A percentile compares a stretch with the other conserved stretches of the same genome.
Evolutionary conservation across 2,797 vertebrate genomes (phyloP).

Genomic region (Oryzias dopingdopingensis): DNA sequence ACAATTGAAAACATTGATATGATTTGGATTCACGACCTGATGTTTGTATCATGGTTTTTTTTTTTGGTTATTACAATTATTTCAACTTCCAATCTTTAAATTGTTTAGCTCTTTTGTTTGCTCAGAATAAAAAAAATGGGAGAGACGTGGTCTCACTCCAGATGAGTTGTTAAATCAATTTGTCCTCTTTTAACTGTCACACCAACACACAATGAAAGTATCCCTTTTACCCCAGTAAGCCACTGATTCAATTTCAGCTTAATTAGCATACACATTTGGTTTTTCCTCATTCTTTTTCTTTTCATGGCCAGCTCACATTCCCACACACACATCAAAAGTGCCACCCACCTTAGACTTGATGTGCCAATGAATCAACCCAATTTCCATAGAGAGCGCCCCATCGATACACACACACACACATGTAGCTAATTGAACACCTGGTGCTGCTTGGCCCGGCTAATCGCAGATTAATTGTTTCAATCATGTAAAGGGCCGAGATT

Average conservation of each 20-base stretch:
- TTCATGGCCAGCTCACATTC: neutral
- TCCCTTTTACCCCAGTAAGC: conserved; percentile 19
- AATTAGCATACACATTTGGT: conserved; percentile 38
- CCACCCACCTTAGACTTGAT: conserved; percentile 20
- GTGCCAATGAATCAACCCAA: conserved; percentile 47
- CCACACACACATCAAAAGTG: conserved; percentile 1
- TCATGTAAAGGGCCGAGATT: conserved; percentile 35
- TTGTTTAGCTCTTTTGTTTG: too few relatives aligned
- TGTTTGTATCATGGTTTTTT: too few relatives aligned
- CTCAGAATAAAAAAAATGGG: neutral
- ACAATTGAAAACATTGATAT: too few relatives aligned
- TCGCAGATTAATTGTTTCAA: conserved; percentile 60
- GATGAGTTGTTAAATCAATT: conserved; percentile 47
- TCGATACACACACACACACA: conserved; percentile 7
- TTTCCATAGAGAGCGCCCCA: conserved; percentile 25
- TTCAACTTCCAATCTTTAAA: too few relatives aligned
- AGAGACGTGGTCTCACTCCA: conserved; percentile 10
- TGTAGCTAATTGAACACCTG: conserved; percentile 58
- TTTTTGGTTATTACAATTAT: too few relatives aligned
- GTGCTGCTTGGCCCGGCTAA: conserved; percentile 55
- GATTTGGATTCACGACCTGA: too few relatives aligned
- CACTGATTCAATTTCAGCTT: conserved; percentile 51
- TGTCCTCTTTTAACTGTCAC: conserved; percentile 44
- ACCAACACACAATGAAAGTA: conserved; percentile 16
- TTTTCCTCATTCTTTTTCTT: neutral